phyloP scores from a whole-genome alignment of 1,140 invertebrate species.

The Proales similis region DNA sequence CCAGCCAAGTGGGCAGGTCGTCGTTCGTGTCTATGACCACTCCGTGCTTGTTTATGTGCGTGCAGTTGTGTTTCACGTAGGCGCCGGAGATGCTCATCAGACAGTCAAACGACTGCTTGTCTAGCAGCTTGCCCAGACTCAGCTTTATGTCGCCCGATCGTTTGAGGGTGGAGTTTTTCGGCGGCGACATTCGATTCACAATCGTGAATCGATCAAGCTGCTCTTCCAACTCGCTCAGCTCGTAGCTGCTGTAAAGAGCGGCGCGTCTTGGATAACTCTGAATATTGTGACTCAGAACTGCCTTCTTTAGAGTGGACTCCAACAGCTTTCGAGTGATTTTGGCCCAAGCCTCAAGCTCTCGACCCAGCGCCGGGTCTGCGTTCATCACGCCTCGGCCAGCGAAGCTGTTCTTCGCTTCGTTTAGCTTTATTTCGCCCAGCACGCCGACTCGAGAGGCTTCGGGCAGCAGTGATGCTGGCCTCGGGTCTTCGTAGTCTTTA shows the following conservation, averaged over 20 bases:
- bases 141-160: constrained; percentile 13
- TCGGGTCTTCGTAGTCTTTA: no score
- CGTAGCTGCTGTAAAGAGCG: no score
- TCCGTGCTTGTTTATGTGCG: constrained; percentile 32
- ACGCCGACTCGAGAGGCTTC: no score
- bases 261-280: not conserved
- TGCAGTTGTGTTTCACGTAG: constrained; percentile 29
- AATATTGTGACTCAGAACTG: not conserved
- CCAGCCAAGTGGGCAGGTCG: constrained; percentile 24
- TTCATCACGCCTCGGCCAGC: not conserved
- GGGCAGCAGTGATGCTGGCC: no score
- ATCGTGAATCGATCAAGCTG: no score
- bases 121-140: not conserved
- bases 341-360: constrained; percentile 13
- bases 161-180: constrained; percentile 19
- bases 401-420: no score
- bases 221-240: no score
- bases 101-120: constrained; percentile 10
- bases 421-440: no score
- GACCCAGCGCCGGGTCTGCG: not conserved
- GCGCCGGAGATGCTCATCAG: constrained; percentile 8
- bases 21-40: constrained; percentile 34
- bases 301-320: constrained; percentile 7
- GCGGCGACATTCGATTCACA: not conserved
- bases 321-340: constrained; percentile 4